These are phyloP conservation scores for Scarus forsteni DNA, from an alignment of 2,797 vertebrate species.

Conservation along the genomic window DNA sequence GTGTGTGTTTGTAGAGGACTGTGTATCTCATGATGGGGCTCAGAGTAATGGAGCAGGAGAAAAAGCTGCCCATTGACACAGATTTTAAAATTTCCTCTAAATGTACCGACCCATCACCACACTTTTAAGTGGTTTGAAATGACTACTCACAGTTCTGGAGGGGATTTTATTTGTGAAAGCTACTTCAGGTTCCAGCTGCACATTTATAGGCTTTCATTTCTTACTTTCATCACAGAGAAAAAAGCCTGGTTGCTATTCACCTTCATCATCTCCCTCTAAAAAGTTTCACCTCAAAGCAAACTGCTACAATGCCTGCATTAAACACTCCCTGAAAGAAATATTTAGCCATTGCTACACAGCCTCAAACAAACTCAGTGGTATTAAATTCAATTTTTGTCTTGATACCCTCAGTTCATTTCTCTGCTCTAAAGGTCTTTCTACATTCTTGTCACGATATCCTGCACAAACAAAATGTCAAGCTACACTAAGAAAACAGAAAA, in stretches of 20 bases:
- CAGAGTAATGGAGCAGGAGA: conserved; percentile 69
- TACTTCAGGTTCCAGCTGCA: conserved; percentile 50
- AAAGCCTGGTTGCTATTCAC: conserved; percentile 34
- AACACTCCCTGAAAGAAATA: conserved; percentile 15
- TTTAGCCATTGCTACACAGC: conserved; percentile 24
- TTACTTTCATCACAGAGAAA: conserved; percentile 31
- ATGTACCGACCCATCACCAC: conserved; percentile 9
- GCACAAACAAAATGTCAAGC: conserved; percentile 9
- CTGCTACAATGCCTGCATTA: conserved; percentile 48
- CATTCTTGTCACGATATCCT: conserved; percentile 10
- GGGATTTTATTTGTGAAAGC: conserved; percentile 6
- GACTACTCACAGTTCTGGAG: conserved; percentile 1
- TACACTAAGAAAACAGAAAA: conserved; percentile 2
- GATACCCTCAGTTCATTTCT: conserved; percentile 17
- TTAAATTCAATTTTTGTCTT: background rate
- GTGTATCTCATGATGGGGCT: conserved; percentile 66
- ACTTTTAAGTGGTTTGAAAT: conserved; percentile 15
- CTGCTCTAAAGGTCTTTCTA: conserved; percentile 1
- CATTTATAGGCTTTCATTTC: conserved; percentile 47
- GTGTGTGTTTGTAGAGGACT: conserved; percentile 44
- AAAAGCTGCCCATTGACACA: conserved; percentile 55
- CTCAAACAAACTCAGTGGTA: background rate
- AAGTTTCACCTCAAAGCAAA: conserved; percentile 47
- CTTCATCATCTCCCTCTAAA: conserved; percentile 26
- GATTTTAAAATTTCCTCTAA: conserved; percentile 33